phyloP scores from a whole-genome alignment of 1,140 invertebrate species.

The Drosophila sp. region DNA sequence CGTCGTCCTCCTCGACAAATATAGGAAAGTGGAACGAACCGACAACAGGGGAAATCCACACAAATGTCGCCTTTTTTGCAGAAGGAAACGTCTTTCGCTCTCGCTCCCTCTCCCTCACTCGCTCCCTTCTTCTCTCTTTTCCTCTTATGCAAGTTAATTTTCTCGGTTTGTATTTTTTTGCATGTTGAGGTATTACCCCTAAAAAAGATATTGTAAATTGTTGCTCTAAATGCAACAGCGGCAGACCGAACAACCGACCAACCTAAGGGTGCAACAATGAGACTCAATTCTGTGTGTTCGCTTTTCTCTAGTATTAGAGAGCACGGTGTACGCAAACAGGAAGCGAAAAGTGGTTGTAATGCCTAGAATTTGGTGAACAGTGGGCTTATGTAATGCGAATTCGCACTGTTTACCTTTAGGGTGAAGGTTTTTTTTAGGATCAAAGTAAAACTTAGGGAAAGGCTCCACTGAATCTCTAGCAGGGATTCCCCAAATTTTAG shows the following conservation, averaged over 20 bases:
- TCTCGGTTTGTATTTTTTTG: conserved; percentile 12
- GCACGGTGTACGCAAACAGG: conserved; percentile 27
- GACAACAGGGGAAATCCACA: conserved; percentile 36
- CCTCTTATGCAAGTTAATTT: conserved; percentile 30
- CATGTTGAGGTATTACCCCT: conserved; percentile 25
- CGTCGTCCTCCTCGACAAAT: conserved; percentile 3
- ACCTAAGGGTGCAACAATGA: conserved; percentile 9
- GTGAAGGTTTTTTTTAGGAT: too few species aligned
- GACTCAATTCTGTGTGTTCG: conserved; percentile 6
- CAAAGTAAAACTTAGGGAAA: too few species aligned
- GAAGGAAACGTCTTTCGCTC: conserved; percentile 11
- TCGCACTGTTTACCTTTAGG: neutral
- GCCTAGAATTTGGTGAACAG: neutral
- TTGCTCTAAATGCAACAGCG: conserved; percentile 23
- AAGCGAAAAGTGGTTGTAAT: conserved; percentile 10
- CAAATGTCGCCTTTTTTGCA: conserved; percentile 51
- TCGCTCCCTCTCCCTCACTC: neutral
- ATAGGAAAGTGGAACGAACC: conserved; percentile 62
- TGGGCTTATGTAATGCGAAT: neutral
- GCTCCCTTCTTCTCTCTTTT: neutral
- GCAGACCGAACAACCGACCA: neutral
- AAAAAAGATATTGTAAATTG: conserved; percentile 22
- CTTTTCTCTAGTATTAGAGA: conserved; percentile 53
- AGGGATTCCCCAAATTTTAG: too few species aligned
- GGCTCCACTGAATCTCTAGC: too few species aligned